phyloP scores from a whole-genome alignment of 2,113 vertebrate species.

The Ellobius talpinus region DNA sequence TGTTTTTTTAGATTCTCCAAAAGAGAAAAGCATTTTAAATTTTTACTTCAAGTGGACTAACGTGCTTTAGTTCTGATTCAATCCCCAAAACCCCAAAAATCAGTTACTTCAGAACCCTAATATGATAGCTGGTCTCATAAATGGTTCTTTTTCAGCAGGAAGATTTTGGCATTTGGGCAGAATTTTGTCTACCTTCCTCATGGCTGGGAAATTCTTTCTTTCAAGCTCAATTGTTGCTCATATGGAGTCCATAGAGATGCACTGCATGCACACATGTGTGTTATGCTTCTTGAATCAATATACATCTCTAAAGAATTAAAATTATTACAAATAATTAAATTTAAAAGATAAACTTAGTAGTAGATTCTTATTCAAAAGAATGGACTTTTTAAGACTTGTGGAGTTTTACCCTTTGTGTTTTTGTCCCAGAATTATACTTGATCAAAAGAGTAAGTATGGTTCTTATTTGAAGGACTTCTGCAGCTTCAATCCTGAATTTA shows the following conservation, averaged over 20 bases:
- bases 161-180: not conserved
- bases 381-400: constrained; percentile 37
- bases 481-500: not conserved
- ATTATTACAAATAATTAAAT: not conserved
- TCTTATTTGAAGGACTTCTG: not conserved
- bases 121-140: constrained; percentile 18
- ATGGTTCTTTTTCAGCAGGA: not conserved
- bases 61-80: not conserved
- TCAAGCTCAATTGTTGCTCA: not conserved
- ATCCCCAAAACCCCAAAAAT: not conserved
- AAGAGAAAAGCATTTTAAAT: not conserved
- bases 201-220: constrained; percentile 41
- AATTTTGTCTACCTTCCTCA: constrained; percentile 27
- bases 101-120: not conserved
- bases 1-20: constrained; percentile 10
- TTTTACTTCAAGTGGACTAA: not conserved
- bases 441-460: constrained; percentile 23
- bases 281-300: constrained; percentile 52
- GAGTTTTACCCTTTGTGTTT: constrained; percentile 9
- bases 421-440: not conserved
- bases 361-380: not conserved
- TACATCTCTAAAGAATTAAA: constrained; percentile 43
- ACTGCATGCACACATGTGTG: not conserved
- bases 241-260: not conserved
- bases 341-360: constrained; percentile 26